Base-by-base conservation (phyloP, 2,113 vertebrate genomes). In the Pterocles burchelli region DNA sequence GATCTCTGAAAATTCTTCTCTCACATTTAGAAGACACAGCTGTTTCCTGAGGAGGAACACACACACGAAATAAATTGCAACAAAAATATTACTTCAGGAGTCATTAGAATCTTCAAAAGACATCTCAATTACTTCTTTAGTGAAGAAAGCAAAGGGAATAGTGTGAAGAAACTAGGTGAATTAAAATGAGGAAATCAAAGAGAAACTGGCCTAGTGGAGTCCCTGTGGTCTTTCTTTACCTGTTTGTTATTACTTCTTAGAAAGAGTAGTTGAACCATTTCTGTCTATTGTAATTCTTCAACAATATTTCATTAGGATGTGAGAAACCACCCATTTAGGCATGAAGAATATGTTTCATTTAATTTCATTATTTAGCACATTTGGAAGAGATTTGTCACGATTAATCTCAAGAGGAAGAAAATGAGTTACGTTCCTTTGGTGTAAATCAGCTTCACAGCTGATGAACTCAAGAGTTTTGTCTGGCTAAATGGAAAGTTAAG, bases 341-440 rank as follows among this genome's bases (percentile, higher is more conserved):
- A 92, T 62, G 25, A 95, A 87, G 74, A 93, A 68, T 90, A 89
- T 48, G 51, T 88, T 96, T 88, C 6, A 41, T 91, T 91, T 89
- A 1, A 41, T 85, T 90, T 90, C 38, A 90, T 80, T 89, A 87
- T 80, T 87, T 94, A 81, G 41, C 49, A 86, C 36, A 77, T 89
- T 93, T 94, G 61, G 66, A 92, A 88, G 52, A 81, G 57, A 73
- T 95, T 96, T 93, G 93, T 93, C 62, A 92, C 0, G 0, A 92
- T 92, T 89, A 95, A 92, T 92, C 84, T 94, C 89, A 88, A 91
- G 66, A 88, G 89, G n/a, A 84, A 85, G 54, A 93, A 95, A 95
- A 89, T 38, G 9, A 94, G 76, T 89, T 72, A n/a, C 66, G 92
- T 82, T 72, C n/a, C 55, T 96, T 92, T 84, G 67, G 79, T 86